Percentiles rank a stretch among this genome's conserved stretches.
Evolutionary conservation across 2,797 vertebrate species (phyloP).

Genomic region (Notoglanidium macrostoma): DNA sequence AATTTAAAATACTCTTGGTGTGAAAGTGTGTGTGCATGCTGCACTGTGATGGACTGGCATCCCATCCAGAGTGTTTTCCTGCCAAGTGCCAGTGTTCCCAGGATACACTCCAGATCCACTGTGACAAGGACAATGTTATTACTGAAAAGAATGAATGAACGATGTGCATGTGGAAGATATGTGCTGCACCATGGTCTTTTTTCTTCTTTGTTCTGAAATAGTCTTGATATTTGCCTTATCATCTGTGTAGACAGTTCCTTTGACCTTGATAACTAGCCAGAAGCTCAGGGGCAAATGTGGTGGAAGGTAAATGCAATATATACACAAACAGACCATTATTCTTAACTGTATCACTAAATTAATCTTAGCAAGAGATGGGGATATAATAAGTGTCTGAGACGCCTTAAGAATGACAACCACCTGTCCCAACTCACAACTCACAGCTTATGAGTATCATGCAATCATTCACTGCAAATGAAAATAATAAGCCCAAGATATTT

Average conservation of each 20-base stretch:
- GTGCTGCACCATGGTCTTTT: not conserved
- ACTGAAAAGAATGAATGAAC: not conserved
- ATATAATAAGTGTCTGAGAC: constrained; percentile 63
- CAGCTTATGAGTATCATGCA: not conserved
- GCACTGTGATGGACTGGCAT: not conserved
- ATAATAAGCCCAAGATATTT: not conserved
- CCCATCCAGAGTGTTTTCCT: not conserved
- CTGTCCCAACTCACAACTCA: constrained; percentile 39
- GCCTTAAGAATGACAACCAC: constrained; percentile 66
- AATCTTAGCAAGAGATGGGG: not conserved
- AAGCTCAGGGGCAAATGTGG: not conserved
- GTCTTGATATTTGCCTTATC: not conserved
- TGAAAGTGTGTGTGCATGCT: constrained; percentile 1
- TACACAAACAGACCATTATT: not conserved
- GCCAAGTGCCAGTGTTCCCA: not conserved
- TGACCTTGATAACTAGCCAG: not conserved
- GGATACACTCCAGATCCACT: not conserved
- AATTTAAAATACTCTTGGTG: not conserved
- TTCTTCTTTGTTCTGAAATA: not conserved
- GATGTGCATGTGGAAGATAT: not conserved
- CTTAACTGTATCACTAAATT: not conserved
- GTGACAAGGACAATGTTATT: not conserved
- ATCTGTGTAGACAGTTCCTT: not conserved
- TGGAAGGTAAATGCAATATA: not conserved
- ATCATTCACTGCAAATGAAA: constrained; percentile 14